Evolutionary conservation across 1,140 invertebrate species (phyloP).

Genomic region (Nephotettix cincticeps): DNA sequence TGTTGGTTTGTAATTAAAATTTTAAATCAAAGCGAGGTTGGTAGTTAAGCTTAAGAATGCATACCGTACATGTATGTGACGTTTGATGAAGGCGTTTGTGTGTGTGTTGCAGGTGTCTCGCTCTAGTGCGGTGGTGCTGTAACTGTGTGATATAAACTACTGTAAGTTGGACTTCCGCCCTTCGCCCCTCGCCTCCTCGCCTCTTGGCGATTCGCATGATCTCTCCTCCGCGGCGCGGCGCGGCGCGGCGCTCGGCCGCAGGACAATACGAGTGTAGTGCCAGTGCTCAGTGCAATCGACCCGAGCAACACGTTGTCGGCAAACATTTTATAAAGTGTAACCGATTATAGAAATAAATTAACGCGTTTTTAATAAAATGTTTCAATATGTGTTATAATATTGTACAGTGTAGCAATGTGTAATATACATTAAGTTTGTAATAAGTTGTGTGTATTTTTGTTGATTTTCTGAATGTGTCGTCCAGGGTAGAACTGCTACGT

Average conservation of each 20-base stretch:
- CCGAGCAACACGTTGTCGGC: too few species aligned
- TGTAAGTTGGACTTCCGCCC: not conserved
- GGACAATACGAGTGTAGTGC: not conserved
- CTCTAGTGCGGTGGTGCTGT: not conserved
- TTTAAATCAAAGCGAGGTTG: too few species aligned
- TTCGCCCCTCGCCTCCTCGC: not conserved
- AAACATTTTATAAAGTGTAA: constrained; percentile 9
- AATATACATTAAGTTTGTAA: constrained; percentile 26
- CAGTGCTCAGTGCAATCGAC: not conserved
- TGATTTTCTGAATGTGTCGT: constrained; percentile 1
- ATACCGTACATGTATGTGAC: too few species aligned
- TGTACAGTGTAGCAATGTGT: constrained; percentile 31
- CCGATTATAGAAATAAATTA: constrained; percentile 24
- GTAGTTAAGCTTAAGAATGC: too few species aligned
- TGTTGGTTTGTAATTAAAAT: too few species aligned
- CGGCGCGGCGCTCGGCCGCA: not conserved
- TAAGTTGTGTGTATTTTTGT: constrained; percentile 10
- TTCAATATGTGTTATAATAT: constrained; percentile 25
- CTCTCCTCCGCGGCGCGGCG: not conserved
- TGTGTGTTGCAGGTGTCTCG: not conserved
- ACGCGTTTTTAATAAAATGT: constrained; percentile 30
- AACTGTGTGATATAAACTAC: constrained; percentile 5
- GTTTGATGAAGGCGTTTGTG: too few species aligned
- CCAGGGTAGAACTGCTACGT: not conserved
- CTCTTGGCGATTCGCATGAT: not conserved